Percentiles rank a stretch among this genome's conserved stretches.
These are phyloP conservation scores for Acrobasis repandana DNA, from an alignment of 2,888 invertebrate species.

Conservation along the genomic window DNA sequence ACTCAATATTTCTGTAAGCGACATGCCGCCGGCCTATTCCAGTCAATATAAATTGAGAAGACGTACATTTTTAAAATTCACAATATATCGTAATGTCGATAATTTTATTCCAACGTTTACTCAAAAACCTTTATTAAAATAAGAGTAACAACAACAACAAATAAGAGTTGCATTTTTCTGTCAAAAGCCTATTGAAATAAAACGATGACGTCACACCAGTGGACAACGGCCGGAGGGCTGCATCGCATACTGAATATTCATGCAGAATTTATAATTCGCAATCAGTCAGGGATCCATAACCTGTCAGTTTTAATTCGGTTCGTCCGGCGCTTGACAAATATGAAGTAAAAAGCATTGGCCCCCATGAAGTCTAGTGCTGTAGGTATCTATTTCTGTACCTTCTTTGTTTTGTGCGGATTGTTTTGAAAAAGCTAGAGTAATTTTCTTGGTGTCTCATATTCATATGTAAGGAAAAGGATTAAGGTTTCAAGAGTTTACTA, in stretches of 20 bases:
- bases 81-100: too few species aligned
- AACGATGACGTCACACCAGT: constrained; percentile 6
- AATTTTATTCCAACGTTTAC: too few species aligned
- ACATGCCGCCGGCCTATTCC: neutral
- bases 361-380: too few species aligned
- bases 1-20: neutral
- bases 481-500: too few species aligned
- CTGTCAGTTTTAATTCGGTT: neutral
- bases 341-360: too few species aligned
- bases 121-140: neutral
- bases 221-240: constrained; percentile 3
- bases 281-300: constrained; percentile 6
- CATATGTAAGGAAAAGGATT: too few species aligned
- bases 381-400: too few species aligned
- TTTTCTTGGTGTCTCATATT: too few species aligned
- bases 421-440: too few species aligned
- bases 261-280: constrained; percentile 14
- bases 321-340: neutral
- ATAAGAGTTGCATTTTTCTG: constrained; percentile 9
- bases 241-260: constrained; percentile 17
- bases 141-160: neutral
- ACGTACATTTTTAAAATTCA: neutral
- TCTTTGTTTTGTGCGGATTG: too few species aligned
- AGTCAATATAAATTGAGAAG: neutral
- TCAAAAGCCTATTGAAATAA: constrained; percentile 10